These are phyloP conservation scores for Suillia variegata DNA, from an alignment of 2,888 invertebrate genomes.

Conservation along the genomic window DNA sequence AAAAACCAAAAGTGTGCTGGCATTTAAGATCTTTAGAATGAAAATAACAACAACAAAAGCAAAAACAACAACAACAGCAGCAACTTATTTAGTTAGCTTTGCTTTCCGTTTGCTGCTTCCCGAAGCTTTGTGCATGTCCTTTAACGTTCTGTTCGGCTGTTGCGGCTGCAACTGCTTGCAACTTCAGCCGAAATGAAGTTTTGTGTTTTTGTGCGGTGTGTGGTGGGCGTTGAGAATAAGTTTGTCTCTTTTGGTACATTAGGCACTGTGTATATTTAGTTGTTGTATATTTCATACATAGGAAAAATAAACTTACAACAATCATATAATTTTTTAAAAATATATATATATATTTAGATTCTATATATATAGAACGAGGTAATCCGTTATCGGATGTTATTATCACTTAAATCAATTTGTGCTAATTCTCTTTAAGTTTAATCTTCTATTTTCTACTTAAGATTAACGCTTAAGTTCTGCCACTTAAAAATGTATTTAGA, in stretches of 20 bases:
- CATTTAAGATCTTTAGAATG: neutral
- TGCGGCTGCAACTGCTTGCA: constrained; percentile 11
- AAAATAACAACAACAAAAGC: neutral
- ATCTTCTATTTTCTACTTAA: no score
- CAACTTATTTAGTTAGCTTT: neutral
- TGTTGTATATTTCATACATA: no score
- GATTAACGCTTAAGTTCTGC: no score
- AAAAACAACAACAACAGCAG: neutral
- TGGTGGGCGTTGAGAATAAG: constrained; percentile 10
- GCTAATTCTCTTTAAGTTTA: no score
- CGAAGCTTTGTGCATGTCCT: neutral
- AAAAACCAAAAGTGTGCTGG: neutral
- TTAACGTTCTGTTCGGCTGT: neutral
- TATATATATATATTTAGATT: no score
- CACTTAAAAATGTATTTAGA: no score
- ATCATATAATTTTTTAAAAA: no score
- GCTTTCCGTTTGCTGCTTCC: neutral
- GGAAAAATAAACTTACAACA: no score
- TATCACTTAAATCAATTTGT: no score
- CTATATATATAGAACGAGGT: no score
- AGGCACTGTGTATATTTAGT: no score
- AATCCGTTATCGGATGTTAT: no score
- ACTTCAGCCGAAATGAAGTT: constrained; percentile 11
- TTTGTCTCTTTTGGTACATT: constrained; percentile 14
- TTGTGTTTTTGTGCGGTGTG: neutral